phyloP scores from a whole-genome alignment of 2,113 vertebrate species.

The Daubentonia madagascariensis region DNA sequence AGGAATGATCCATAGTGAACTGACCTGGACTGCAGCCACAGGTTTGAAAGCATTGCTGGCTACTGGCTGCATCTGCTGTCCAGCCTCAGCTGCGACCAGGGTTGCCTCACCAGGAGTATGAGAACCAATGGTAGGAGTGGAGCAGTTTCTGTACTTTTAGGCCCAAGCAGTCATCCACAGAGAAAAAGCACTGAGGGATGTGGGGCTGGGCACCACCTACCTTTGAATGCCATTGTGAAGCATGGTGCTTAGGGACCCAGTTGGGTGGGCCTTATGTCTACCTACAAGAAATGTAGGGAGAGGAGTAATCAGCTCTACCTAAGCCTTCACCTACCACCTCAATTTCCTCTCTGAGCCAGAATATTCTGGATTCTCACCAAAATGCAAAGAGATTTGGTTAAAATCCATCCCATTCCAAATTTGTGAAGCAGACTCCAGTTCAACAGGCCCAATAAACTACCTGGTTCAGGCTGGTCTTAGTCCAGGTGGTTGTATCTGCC shows the following conservation, averaged over 20 bases:
- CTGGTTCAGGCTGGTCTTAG: neutral
- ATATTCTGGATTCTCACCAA: neutral
- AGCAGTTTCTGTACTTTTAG: neutral
- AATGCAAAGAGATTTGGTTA: slow-evolving; percentile 5
- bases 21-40: neutral
- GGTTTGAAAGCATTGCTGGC: neutral
- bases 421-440: neutral
- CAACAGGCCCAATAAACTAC: neutral
- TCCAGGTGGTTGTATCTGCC: neutral
- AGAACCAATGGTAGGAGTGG: neutral
- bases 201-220: neutral
- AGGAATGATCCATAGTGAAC: neutral
- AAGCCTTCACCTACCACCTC: neutral
- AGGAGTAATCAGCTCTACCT: neutral
- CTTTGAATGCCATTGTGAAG: neutral
- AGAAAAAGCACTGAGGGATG: neutral
- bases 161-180: neutral
- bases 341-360: neutral
- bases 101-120: neutral
- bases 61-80: neutral
- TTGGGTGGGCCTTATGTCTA: neutral
- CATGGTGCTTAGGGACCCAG: neutral
- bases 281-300: neutral
- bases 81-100: neutral
- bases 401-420: slow-evolving; percentile 1